Evolutionary conservation across 2,888 invertebrate genomes (phyloP).

Genomic region (Hydrotaea diabolus): DNA sequence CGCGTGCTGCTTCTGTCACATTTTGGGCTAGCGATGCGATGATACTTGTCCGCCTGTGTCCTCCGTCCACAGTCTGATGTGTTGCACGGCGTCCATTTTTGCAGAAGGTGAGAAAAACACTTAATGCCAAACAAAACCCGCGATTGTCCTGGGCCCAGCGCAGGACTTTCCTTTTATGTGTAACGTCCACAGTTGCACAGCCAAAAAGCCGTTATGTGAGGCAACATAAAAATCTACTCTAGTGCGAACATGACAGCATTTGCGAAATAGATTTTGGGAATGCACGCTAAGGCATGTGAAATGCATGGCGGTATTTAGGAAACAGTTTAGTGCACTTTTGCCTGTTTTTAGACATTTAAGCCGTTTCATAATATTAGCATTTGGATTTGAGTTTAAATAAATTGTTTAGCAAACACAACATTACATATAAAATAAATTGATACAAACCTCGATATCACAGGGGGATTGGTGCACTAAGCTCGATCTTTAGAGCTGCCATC

Average conservation of each 20-base stretch:
- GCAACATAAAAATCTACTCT: background rate
- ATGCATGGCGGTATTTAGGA: background rate
- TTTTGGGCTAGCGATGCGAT: slow-evolving; percentile 39
- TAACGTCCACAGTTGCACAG: background rate
- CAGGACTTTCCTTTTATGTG: too few species aligned
- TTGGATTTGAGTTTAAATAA: too few species aligned
- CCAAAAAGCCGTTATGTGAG: background rate
- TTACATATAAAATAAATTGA: too few species aligned
- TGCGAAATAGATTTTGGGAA: background rate
- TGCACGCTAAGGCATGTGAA: too few species aligned
- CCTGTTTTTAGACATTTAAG: too few species aligned
- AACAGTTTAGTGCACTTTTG: background rate
- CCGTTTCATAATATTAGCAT: too few species aligned
- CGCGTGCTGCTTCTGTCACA: slow-evolving; percentile 54
- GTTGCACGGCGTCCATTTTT: slow-evolving; percentile 51
- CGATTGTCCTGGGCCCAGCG: background rate
- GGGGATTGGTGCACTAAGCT: too few species aligned
- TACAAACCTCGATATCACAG: too few species aligned
- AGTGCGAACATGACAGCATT: background rate
- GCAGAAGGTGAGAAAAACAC: slow-evolving; percentile 40
- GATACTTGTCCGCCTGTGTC: slow-evolving; percentile 10
- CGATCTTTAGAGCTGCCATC: too few species aligned
- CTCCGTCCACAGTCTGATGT: slow-evolving; percentile 1
- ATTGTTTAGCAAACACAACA: too few species aligned
- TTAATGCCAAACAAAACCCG: slow-evolving; percentile 17